A percentile compares a stretch with the other conserved stretches of the same genome.
phyloP scores from a whole-genome alignment of 2,797 vertebrate genomes.

The Luscinia megarhynchos region DNA sequence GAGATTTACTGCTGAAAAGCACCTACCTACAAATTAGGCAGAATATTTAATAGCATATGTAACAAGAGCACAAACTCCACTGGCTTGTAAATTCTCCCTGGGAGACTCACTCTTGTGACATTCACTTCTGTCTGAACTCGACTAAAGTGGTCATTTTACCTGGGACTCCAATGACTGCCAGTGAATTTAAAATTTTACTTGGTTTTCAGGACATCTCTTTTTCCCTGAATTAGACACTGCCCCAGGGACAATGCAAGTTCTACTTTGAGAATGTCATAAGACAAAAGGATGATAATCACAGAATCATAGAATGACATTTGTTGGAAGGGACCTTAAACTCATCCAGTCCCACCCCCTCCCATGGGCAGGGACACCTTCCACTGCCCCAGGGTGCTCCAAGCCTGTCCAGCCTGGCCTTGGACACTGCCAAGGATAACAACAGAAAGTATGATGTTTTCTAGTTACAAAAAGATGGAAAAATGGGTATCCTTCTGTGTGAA shows the following conservation, averaged over 20 bases:
- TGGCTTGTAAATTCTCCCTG: not conserved
- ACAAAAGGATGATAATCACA: not conserved
- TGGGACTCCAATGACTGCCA: not conserved
- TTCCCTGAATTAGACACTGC: not conserved
- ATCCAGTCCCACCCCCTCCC: not conserved
- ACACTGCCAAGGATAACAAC: not conserved
- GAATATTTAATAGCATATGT: not conserved
- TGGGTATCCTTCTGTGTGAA: not conserved
- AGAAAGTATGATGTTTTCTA: not conserved
- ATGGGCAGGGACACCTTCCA: not conserved
- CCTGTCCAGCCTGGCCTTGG: rapidly evolving
- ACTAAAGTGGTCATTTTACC: not conserved
- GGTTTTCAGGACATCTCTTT: not conserved
- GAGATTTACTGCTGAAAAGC: conserved; percentile 22
- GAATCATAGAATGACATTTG: not conserved
- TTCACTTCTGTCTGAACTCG: not conserved
- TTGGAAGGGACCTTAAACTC: not conserved
- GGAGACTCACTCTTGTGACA: rapidly evolving
- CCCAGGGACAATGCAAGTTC: not conserved
- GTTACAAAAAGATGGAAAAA: not conserved
- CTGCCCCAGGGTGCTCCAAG: not conserved
- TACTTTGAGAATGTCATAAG: not conserved
- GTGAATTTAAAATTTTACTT: not conserved
- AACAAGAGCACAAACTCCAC: not conserved
- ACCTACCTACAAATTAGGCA: not conserved